Evolutionary conservation across 2,113 vertebrate species (phyloP).

Genomic region (Ictalurus furcatus): DNA sequence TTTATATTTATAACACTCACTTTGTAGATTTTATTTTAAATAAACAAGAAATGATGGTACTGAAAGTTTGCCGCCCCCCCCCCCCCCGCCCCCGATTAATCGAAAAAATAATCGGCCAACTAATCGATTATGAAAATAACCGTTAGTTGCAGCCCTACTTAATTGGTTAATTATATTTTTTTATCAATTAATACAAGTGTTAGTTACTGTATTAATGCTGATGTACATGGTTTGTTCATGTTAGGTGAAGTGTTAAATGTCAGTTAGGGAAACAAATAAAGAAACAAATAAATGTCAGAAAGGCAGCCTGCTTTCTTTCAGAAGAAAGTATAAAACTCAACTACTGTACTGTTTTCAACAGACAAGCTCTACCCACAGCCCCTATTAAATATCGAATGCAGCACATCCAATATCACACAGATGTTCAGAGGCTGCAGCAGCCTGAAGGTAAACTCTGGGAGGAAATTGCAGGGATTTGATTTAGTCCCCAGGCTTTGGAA

Average conservation of each 20-base stretch:
- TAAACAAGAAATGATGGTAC: too few relatives aligned
- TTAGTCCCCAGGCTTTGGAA: slow-evolving; percentile 43
- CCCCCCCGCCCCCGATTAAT: too few relatives aligned
- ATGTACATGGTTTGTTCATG: background rate
- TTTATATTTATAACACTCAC: too few relatives aligned
- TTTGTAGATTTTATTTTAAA: too few relatives aligned
- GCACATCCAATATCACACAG: slow-evolving; percentile 24
- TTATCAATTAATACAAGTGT: background rate
- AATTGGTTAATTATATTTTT: background rate
- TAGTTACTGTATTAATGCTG: background rate
- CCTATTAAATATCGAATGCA: slow-evolving; percentile 11
- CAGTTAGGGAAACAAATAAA: background rate
- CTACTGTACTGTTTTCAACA: background rate
- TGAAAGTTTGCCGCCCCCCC: too few relatives aligned
- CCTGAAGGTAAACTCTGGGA: slow-evolving; percentile 29
- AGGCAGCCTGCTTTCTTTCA: background rate
- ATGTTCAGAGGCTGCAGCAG: slow-evolving; percentile 7
- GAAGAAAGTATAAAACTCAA: background rate
- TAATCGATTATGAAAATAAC: too few relatives aligned
- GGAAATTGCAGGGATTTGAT: slow-evolving; percentile 50
- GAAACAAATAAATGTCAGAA: background rate
- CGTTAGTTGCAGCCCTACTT: too few relatives aligned
- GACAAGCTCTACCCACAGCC: background rate
- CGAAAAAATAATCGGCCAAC: too few relatives aligned
- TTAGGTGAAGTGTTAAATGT: background rate